These are phyloP conservation scores for Tachyglossus aculeatus DNA, from an alignment of 2,797 vertebrate genomes.

Conservation along the genomic window DNA sequence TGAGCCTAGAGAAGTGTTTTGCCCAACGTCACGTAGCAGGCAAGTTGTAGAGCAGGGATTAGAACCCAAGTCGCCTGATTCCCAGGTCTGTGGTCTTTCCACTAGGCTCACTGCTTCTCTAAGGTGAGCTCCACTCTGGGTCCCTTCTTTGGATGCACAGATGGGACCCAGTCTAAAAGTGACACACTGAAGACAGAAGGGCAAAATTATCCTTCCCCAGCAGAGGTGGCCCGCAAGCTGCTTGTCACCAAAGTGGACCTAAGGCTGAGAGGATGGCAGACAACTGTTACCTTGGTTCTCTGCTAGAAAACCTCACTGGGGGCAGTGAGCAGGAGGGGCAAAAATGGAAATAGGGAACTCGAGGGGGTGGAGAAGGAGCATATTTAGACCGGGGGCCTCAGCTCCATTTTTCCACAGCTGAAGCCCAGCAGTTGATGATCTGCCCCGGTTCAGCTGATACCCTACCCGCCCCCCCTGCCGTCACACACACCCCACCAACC, in stretches of 20 bases:
- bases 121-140: too few species aligned
- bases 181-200: too few species aligned
- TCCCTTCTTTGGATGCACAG: too few species aligned
- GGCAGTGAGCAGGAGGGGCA: not conserved
- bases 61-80: too few species aligned
- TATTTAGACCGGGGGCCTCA: not conserved
- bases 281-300: not conserved
- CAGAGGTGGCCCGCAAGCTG: not conserved
- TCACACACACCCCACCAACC: constrained; percentile 22
- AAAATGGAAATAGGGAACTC: not conserved
- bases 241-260: not conserved
- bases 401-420: constrained; percentile 1
- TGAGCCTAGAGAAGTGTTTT: too few species aligned
- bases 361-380: not conserved
- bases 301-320: too few species aligned
- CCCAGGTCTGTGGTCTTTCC: too few species aligned
- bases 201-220: not conserved
- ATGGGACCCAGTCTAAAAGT: too few species aligned
- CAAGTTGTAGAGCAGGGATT: too few species aligned
- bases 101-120: too few species aligned
- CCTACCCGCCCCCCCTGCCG: too few species aligned
- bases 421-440: not conserved
- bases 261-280: not conserved
- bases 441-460: constrained; percentile 33
- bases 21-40: too few species aligned